Evolutionary conservation across 2,113 vertebrate genomes (phyloP), one percentile per base, ranked within the genome.

Genomic region (Rhea americana): DNA sequence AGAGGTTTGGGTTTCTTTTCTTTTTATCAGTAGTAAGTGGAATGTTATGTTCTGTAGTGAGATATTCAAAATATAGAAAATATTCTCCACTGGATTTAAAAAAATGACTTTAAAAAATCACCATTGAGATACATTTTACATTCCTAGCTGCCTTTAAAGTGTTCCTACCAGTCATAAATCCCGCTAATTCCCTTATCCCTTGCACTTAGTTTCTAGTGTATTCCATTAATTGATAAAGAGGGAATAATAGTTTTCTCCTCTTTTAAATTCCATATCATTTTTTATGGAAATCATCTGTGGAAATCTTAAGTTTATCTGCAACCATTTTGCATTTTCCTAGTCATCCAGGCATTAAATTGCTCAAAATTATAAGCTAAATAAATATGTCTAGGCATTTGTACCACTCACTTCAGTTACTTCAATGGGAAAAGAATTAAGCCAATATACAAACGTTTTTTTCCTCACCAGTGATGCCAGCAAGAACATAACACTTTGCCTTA

Each of bases 341-440:
- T 87, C 47, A 88, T 55, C 24, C 73, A 93, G 61, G 76, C 74
- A 76, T 76, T 70, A 89, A 95, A 94, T 87, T 87, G 45, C 48
- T 94, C 70, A 56, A 78, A 75, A 79, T 89, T 65, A 51, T 39
- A 79, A 37, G 41, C 48, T 70, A 73, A 58, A 41, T 65, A 85
- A 32, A 53, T 76, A 13, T 70, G 48, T 58, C 59, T 75, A 53
- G 32, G 32, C 56, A 53, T 78, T 81, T 72, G 28, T 82, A 68
- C 62, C 35, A 56, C 55, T 86, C 81, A 62, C 12, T 77, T 16
- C 51, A 83, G 30, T 78, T 82, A 67, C 47, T 59, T 86, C 81
- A 89, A 55, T n/a, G 39, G 35, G 35, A 65, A 72, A 17, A 85
- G 66, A 78, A 80, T 76, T 39, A 82, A 93, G 80, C 30, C 32